These are phyloP conservation scores for Malurus alboscapulatus DNA, from an alignment of 2,113 vertebrate genomes.

Conservation along the genomic window DNA sequence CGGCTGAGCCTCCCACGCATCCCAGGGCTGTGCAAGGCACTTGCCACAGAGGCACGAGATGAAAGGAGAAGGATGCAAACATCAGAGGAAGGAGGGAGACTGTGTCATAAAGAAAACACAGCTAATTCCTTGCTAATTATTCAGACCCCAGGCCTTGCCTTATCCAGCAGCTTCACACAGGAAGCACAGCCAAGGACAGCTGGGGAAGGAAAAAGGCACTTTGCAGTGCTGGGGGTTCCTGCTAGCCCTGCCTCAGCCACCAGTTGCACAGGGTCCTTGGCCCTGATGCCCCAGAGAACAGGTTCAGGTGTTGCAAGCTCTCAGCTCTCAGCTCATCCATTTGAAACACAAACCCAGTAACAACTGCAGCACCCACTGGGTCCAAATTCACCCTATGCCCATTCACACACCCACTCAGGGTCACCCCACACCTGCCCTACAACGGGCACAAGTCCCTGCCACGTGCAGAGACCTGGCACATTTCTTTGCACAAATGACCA, in stretches of 20 bases:
- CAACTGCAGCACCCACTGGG: background rate
- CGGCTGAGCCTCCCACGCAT: background rate
- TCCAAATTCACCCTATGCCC: background rate
- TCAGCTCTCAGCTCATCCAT: background rate
- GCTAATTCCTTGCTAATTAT: conserved; percentile 46
- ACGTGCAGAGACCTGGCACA: background rate
- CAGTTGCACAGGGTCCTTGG: rapidly evolving
- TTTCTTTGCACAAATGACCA: background rate
- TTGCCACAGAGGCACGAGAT: background rate
- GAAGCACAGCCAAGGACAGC: background rate
- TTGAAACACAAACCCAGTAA: background rate
- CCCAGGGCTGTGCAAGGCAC: background rate
- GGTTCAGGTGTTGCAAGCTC: background rate
- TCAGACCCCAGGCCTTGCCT: background rate
- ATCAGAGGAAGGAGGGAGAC: background rate
- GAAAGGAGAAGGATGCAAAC: conserved; percentile 25
- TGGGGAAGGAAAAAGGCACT: background rate
- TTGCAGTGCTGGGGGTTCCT: background rate
- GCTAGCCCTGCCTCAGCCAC: background rate
- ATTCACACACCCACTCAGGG: rapidly evolving
- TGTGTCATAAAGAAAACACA: background rate
- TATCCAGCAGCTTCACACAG: background rate
- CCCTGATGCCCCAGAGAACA: background rate
- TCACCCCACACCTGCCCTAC: background rate
- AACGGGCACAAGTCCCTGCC: background rate